Evolutionary conservation across 2,797 vertebrate species (phyloP).

Genomic region (Manis javanica): DNA sequence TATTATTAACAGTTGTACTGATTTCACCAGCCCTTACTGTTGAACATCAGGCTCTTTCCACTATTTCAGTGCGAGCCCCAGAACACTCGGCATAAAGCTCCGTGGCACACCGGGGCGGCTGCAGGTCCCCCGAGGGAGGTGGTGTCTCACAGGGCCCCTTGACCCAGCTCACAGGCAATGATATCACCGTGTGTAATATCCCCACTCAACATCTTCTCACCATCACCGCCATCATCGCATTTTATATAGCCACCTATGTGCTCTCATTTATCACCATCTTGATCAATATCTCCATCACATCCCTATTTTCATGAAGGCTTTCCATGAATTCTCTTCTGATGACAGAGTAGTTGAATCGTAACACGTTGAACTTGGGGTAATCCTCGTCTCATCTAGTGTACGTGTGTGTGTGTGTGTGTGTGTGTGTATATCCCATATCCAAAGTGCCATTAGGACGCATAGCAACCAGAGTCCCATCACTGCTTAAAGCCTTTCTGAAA

Average conservation of each 20-base stretch:
- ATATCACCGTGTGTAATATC: neutral
- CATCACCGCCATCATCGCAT: neutral
- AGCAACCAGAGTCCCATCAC: fast-evolving
- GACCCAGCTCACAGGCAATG: neutral
- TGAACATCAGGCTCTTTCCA: neutral
- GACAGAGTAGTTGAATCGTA: too few species aligned
- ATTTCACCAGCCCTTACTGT: neutral
- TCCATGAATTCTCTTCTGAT: neutral
- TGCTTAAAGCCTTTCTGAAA: neutral
- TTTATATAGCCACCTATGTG: too few species aligned
- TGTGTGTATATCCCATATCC: too few species aligned
- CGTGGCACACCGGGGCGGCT: neutral
- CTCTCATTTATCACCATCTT: too few species aligned
- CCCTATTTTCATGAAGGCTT: neutral
- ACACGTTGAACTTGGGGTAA: neutral
- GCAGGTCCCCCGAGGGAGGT: neutral
- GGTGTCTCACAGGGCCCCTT: neutral
- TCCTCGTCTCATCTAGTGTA: neutral
- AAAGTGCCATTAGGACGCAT: neutral
- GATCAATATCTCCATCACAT: too few species aligned
- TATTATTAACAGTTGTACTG: neutral
- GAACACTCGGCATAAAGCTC: neutral
- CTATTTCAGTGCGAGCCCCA: neutral
- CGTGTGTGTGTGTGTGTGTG: too few species aligned
- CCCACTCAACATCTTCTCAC: neutral